Evolutionary conservation across 1,140 invertebrate genomes (phyloP).

Genomic region (Euura lappo): DNA sequence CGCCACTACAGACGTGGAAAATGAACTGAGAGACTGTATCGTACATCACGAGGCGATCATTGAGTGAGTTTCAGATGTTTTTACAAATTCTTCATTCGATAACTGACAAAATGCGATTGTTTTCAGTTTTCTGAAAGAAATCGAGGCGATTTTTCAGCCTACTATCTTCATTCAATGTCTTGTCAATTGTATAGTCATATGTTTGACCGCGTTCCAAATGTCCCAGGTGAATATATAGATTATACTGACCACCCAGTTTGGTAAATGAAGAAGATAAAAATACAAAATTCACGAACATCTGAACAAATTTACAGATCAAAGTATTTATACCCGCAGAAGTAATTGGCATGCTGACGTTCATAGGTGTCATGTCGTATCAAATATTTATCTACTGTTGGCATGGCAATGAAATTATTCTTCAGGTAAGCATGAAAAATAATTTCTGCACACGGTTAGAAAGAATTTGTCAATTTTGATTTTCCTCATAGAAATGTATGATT

Average conservation of each 20-base stretch:
- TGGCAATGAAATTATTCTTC: slow-evolving; percentile 58
- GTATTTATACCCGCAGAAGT: slow-evolving; percentile 50
- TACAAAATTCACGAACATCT: not conserved
- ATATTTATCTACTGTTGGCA: slow-evolving; percentile 64
- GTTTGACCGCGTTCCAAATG: slow-evolving; percentile 61
- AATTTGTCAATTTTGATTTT: not conserved
- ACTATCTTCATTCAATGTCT: slow-evolving; percentile 59
- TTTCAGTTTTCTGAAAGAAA: slow-evolving; percentile 38
- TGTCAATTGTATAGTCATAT: slow-evolving; percentile 62
- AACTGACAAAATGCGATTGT: not conserved
- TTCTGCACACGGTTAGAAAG: not conserved
- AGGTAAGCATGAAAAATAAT: slow-evolving; percentile 42
- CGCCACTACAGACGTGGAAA: not conserved
- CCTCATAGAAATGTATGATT: too few relatives aligned
- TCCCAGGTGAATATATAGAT: slow-evolving; percentile 44
- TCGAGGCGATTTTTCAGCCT: slow-evolving; percentile 50
- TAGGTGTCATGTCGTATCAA: slow-evolving; percentile 60
- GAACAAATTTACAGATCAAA: slow-evolving; percentile 31
- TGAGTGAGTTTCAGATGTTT: slow-evolving; percentile 29
- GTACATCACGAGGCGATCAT: slow-evolving; percentile 36
- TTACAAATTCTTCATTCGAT: not conserved
- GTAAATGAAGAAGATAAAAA: slow-evolving; percentile 16
- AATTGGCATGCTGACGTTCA: slow-evolving; percentile 56
- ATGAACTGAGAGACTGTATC: slow-evolving; percentile 28
- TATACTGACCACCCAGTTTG: not conserved